Evolutionary conservation across 2,113 vertebrate genomes (phyloP).

Genomic region (Perca fluviatilis): DNA sequence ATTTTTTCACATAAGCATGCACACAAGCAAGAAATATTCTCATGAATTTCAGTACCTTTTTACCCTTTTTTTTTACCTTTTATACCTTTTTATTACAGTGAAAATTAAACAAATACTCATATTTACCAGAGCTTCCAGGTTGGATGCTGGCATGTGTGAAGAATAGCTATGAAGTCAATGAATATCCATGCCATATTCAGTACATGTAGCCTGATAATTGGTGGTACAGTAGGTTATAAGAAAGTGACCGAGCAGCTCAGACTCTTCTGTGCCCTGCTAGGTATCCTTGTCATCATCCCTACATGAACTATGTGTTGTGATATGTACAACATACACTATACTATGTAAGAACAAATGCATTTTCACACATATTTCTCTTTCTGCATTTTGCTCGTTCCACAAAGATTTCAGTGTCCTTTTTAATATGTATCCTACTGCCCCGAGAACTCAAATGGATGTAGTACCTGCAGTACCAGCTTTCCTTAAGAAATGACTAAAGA

Average conservation of each 20-base stretch:
- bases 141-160: neutral
- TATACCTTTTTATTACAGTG: neutral
- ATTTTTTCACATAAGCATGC: slow-evolving; percentile 27
- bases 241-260: neutral
- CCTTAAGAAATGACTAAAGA: slow-evolving; percentile 29
- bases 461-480: slow-evolving; percentile 31
- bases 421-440: neutral
- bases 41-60: slow-evolving; percentile 5
- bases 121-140: neutral
- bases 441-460: neutral
- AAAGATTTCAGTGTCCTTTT: neutral
- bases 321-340: neutral
- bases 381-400: neutral
- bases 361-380: neutral
- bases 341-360: neutral
- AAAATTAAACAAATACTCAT: slow-evolving; percentile 16
- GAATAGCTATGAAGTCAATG: slow-evolving; percentile 19
- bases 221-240: neutral
- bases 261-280: neutral
- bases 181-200: neutral
- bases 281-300: neutral
- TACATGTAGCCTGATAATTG: slow-evolving; percentile 20
- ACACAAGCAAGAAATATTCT: slow-evolving; percentile 20
- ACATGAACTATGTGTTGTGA: neutral
- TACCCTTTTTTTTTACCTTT: neutral